phyloP scores from a whole-genome alignment of 2,888 invertebrate genomes.

The Papilio protenor region DNA sequence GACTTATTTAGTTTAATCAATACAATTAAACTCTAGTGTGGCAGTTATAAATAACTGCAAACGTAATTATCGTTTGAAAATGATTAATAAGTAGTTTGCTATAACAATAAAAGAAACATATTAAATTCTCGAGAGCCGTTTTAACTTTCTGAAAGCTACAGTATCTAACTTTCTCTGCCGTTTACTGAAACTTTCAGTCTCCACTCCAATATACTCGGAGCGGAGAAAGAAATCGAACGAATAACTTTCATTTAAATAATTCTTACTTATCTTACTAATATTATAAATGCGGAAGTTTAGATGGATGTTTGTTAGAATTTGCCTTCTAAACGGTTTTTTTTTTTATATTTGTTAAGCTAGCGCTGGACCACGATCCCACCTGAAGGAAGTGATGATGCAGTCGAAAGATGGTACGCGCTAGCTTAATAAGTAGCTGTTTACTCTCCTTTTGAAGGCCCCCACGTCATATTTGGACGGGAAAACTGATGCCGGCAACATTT shows the following conservation, averaged over 20 bases:
- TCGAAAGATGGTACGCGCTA: no score
- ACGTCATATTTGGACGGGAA: no score
- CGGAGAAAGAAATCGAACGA: slow-evolving; percentile 22
- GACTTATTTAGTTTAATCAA: not conserved
- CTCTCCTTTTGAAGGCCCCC: no score
- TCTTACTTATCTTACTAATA: not conserved
- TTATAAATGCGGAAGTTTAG: not conserved
- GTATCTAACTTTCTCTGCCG: slow-evolving; percentile 40
- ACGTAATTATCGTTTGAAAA: not conserved
- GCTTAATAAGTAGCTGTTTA: no score
- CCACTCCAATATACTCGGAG: slow-evolving; percentile 34
- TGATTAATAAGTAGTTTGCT: slow-evolving; percentile 4
- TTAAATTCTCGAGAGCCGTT: slow-evolving; percentile 35
- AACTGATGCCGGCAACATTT: no score
- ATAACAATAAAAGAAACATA: slow-evolving; percentile 35
- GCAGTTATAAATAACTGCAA: not conserved
- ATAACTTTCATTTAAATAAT: not conserved
- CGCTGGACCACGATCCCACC: no score
- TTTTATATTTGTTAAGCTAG: no score
- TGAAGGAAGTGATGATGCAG: no score
- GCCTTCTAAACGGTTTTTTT: no score
- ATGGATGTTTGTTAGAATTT: no score
- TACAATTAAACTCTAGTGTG: not conserved
- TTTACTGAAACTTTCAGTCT: slow-evolving; percentile 37
- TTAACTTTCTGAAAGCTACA: slow-evolving; percentile 39